Conservation (phyloP, 2,797 vertebrate genomes). For the Spinibarbus caldwelli region DNA sequence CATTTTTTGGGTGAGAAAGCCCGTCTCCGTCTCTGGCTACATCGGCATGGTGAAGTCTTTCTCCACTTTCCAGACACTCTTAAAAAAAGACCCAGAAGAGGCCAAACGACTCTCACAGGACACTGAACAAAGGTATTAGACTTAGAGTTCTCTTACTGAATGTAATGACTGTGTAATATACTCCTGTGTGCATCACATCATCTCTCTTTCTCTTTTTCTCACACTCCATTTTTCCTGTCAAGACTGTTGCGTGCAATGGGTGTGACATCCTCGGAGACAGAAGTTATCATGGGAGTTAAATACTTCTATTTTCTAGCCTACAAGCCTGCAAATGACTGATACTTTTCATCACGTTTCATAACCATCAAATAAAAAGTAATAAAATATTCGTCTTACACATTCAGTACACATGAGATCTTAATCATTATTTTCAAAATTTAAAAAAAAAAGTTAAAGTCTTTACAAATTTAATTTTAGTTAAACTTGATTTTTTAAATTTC, state of each 20-base stretch:
- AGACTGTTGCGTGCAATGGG: constrained; percentile 74
- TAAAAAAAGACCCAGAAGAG: constrained; percentile 68
- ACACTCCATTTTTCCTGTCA: background rate
- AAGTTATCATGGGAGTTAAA: constrained; percentile 69
- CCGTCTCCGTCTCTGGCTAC: constrained; percentile 74
- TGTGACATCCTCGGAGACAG: constrained; percentile 70
- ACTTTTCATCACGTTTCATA: background rate
- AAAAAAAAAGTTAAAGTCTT: background rate
- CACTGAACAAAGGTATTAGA: constrained; percentile 68
- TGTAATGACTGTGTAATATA: background rate
- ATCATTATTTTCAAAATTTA: background rate
- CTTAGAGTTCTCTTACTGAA: background rate
- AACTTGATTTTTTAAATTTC: background rate
- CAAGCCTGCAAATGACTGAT: constrained; percentile 67
- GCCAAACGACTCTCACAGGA: constrained; percentile 73
- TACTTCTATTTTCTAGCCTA: constrained; percentile 72
- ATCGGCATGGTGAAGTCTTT: constrained; percentile 79
- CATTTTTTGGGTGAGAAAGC: constrained; percentile 66
- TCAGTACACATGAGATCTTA: too few species aligned
- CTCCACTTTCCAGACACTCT: constrained; percentile 76
- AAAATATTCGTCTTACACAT: background rate
- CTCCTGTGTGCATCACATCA: background rate
- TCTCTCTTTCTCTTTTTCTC: background rate
- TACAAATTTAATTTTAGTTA: background rate
- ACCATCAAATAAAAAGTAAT: background rate